Conservation (phyloP, 2,797 vertebrate species). For the Chelidonichthys spinosus region DNA sequence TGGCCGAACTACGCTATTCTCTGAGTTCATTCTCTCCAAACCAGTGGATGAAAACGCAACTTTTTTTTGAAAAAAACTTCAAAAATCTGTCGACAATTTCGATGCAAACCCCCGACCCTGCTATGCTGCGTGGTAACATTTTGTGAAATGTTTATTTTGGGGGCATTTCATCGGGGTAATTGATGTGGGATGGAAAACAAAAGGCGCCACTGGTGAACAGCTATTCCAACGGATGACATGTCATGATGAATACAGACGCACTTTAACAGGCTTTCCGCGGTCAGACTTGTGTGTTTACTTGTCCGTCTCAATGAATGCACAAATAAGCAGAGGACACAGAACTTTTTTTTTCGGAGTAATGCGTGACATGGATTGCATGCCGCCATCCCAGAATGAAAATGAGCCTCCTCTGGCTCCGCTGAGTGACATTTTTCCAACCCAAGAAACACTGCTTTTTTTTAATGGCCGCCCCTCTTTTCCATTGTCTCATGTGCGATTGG, state of each 20-base stretch:
- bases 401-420: constrained; percentile 43
- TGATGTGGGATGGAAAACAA: constrained; percentile 71
- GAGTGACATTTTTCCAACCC: constrained; percentile 66
- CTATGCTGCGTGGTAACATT: constrained; percentile 35
- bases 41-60: not conserved
- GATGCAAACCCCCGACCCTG: not conserved
- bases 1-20: not conserved
- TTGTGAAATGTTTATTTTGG: constrained; percentile 53
- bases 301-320: constrained; percentile 48
- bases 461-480: constrained; percentile 42
- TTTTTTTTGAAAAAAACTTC: not conserved
- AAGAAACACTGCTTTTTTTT: constrained; percentile 45
- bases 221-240: constrained; percentile 49
- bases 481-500: constrained; percentile 49
- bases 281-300: constrained; percentile 59
- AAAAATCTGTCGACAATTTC: not conserved
- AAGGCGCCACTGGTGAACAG: constrained; percentile 70
- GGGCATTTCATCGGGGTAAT: constrained; percentile 54
- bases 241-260: constrained; percentile 36
- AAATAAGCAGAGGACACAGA: constrained; percentile 45
- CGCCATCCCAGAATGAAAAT: constrained; percentile 52
- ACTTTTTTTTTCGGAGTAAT: constrained; percentile 26
- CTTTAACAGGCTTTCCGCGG: constrained; percentile 47
- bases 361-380: constrained; percentile 51
- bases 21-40: not conserved